These are phyloP conservation scores for Brachionus asplanchnoidis DNA, from an alignment of 1,140 invertebrate genomes.

Conservation along the genomic window DNA sequence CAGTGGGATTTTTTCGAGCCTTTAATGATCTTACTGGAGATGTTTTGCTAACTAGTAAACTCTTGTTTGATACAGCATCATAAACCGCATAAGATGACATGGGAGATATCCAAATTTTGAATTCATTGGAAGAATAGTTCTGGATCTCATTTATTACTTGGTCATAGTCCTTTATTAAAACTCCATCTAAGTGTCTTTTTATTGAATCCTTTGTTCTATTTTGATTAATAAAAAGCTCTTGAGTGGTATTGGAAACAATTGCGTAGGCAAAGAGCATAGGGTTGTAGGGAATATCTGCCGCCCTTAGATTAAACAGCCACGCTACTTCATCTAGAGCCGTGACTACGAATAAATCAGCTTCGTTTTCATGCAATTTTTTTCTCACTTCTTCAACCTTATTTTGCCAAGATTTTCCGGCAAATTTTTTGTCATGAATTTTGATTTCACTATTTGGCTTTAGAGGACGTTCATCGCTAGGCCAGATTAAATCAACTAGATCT, in stretches of 20 bases:
- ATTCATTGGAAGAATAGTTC: neutral
- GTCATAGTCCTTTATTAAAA: neutral
- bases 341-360: slow-evolving; percentile 67
- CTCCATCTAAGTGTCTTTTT: neutral
- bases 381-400: slow-evolving; percentile 42
- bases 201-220: neutral
- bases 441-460: slow-evolving; percentile 46
- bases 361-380: slow-evolving; percentile 55
- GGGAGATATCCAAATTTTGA: slow-evolving; percentile 30
- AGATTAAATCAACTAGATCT: slow-evolving; percentile 51
- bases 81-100: slow-evolving; percentile 35
- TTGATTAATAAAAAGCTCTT: neutral
- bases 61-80: neutral
- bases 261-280: slow-evolving; percentile 91
- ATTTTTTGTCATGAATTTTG: slow-evolving; percentile 46
- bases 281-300: slow-evolving; percentile 90
- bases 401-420: slow-evolving; percentile 45
- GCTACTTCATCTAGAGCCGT: slow-evolving; percentile 84
- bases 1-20: slow-evolving; percentile 79
- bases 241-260: slow-evolving; percentile 59
- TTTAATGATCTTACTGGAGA: slow-evolving; percentile 61
- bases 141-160: neutral
- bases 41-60: neutral
- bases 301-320: slow-evolving; percentile 82
- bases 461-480: slow-evolving; percentile 46